Evolutionary conservation across 2,113 vertebrate species (phyloP), one percentile per base, ranked within the genome.

Genomic region (Hydropotes inermis): DNA sequence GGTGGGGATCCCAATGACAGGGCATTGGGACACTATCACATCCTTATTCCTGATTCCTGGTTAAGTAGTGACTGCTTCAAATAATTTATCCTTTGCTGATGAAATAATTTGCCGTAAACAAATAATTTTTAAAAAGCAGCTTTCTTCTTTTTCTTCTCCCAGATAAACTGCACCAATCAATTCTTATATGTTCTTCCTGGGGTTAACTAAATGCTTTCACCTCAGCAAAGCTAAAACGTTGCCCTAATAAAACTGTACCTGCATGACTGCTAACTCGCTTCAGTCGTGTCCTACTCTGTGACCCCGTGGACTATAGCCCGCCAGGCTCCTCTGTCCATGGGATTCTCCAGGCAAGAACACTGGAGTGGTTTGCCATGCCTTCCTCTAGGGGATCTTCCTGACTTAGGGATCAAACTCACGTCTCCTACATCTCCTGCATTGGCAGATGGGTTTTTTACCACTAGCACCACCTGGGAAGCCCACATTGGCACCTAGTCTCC

Each of bases 381-480:
- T 76, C 23, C 12, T 43, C 39, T 0, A 27, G 39, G 12, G 70
- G 23, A 43, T 76, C 39, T 43, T 76, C 23, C 70, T 43, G 39
- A 27, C 36, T 1, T 0, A 43, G 23, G 70, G 23, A 43, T 76
- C 23, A 43, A 3, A 27, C 11, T 7, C 36, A 13, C 0, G 0
- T 27, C 21, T 74, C 70, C 36, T 43, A 3, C 1, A 1, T 43
- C 1, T 74, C n/a, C 11, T 23, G 67, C n/a, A 3, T 23, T 0
- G 10, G 70, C 70, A 76, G 70, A 13, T 2, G 12, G 70, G 23
- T 7, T 43, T 39, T 27, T 7, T 7, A 43, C 67, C 67, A 74
- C 19, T 3, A 39, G 19, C 67, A 2, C 19, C 19, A 12, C n/a
- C 19, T 74, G n/a, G 67, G 8, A 19, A 87, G 58, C 74, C 17